phyloP scores from a whole-genome alignment of 2,888 invertebrate genomes.

The Drosophila antonietae region DNA sequence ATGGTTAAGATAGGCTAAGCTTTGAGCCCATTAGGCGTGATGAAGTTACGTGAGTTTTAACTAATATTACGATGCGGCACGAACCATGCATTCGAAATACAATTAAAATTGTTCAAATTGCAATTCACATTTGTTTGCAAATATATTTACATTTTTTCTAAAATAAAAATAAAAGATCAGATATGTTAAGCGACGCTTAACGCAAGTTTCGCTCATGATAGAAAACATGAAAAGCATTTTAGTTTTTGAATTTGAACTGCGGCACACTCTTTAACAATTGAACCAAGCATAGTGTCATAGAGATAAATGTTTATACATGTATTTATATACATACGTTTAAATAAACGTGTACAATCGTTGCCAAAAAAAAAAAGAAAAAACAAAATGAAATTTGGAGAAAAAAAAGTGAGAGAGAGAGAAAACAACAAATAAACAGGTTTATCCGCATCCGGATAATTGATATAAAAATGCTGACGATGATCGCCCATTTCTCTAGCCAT shows the following conservation, averaged over 20 bases:
- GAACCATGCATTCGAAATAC: slow-evolving; percentile 14
- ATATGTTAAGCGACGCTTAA: neutral
- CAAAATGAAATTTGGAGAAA: slow-evolving; percentile 4
- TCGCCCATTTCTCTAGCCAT: slow-evolving; percentile 48
- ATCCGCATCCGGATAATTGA: slow-evolving; percentile 69
- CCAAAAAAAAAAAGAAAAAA: slow-evolving; percentile 26
- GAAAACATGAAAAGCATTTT: slow-evolving; percentile 58
- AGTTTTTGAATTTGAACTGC: slow-evolving; percentile 27
- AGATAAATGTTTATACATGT: slow-evolving; percentile 2
- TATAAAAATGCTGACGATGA: slow-evolving; percentile 29
- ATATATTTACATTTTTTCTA: neutral
- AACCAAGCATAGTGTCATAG: slow-evolving; percentile 36
- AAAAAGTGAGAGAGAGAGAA: slow-evolving; percentile 5
- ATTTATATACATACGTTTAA: too few relatives aligned
- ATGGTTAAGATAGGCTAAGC: slow-evolving; percentile 1
- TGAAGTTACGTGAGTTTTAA: slow-evolving; percentile 4
- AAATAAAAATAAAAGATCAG: neutral
- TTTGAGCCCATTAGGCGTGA: neutral
- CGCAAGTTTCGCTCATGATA: slow-evolving; percentile 18
- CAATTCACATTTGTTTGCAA: neutral
- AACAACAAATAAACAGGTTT: slow-evolving; percentile 65
- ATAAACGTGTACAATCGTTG: slow-evolving; percentile 35
- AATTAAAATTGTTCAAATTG: slow-evolving; percentile 10
- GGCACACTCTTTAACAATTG: slow-evolving; percentile 46
- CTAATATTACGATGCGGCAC: neutral